These are phyloP conservation scores for Thymallus thymallus DNA, from an alignment of 2,113 vertebrate genomes.

Conservation along the genomic window DNA sequence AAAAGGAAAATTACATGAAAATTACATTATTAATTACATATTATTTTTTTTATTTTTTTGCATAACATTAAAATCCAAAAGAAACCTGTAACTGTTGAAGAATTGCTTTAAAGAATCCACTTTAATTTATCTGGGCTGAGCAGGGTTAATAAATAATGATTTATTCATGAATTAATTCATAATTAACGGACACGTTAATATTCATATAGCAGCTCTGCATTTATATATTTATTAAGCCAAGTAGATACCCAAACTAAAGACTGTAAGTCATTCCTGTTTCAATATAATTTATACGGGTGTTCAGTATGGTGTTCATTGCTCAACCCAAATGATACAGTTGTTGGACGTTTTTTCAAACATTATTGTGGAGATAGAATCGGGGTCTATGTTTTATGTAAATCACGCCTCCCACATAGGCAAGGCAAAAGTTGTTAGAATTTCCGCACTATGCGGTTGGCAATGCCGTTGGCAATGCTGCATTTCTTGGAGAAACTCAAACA, in stretches of 20 bases:
- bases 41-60: too few species aligned
- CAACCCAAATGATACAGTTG: too few species aligned
- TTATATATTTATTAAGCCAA: conserved; percentile 49
- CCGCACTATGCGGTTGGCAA: too few species aligned
- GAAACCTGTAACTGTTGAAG: conserved; percentile 33
- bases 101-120: conserved; percentile 29
- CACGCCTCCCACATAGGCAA: too few species aligned
- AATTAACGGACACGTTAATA: conserved; percentile 47
- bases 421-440: too few species aligned
- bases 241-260: conserved; percentile 29
- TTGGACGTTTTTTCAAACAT: too few species aligned
- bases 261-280: conserved; percentile 17
- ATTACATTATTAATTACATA: neutral
- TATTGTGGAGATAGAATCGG: too few species aligned
- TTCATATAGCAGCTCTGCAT: conserved; percentile 39
- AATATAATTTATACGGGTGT: neutral
- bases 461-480: too few species aligned
- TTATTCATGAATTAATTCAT: conserved; percentile 55
- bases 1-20: too few species aligned
- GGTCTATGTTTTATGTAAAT: too few species aligned
- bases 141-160: conserved; percentile 56
- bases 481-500: neutral
- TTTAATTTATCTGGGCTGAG: conserved; percentile 37
- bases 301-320: neutral
- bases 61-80: conserved; percentile 38